Base-by-base conservation (phyloP, 2,113 vertebrate genomes). In the Phaetusa simplex region DNA sequence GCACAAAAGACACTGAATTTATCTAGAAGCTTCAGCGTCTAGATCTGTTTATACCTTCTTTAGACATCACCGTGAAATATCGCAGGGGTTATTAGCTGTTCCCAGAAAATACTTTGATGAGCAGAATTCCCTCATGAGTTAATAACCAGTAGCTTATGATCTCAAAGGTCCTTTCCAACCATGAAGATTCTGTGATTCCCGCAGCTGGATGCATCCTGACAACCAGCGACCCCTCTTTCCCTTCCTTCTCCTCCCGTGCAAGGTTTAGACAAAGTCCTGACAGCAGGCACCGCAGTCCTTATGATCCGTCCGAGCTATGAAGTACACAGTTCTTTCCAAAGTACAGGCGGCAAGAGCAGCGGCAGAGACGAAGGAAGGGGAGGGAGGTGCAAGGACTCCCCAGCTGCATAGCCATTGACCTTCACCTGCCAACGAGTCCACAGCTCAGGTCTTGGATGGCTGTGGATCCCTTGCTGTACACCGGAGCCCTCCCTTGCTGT, bases 151-250 rank as follows among this genome's bases (percentile, higher is more conserved):
- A 32, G 38, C 67, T 73, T 49, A 32, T 38, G 38, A 38, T 38
- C 38, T 38, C 38, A 38, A 38, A 38, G 38, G 38, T 38, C 38
- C 38, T 38, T 38, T 38, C 38, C 38, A 38, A 38, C 38, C 38
- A 38, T 38, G 38, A 38, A 38, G 38, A 38, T 38, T 38, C 38
- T 38, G n/a, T 38, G 36, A 40, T 66, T 81, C 66, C 59, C 45
- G 67, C 67, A 66, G 58, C 19, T 3, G 8, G 67, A 24, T 53
- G 30, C 2, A 2, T 45, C 59, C 49, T n/a, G 55, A n/a, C 32
- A 47, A 27, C 14, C 64, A 69, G 50, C 0, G 1, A 20, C 14
- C 4, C 27, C 8, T 20, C 14, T 61, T 56, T 16, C 49, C 43
- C 36, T 72, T 50, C 55, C 45, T 86, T n/a, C 18, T 76, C 12